phyloP scores from a whole-genome alignment of 2,113 vertebrate genomes.

The Raphicerus campestris region DNA sequence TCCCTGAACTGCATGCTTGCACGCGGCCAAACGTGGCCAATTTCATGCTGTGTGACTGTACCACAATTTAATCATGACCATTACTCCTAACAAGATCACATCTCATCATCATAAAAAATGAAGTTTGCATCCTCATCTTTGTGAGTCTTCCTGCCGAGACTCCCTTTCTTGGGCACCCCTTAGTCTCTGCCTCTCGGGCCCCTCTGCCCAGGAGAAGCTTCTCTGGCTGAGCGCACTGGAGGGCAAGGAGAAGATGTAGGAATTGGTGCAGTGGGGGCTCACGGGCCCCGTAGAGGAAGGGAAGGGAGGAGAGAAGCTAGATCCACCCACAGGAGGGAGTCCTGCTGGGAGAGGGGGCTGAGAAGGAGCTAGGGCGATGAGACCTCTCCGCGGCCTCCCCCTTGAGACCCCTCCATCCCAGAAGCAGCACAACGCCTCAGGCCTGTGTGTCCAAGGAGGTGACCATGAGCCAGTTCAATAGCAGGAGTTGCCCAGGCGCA shows the following conservation, averaged over 20 bases:
- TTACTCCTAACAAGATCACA: background rate
- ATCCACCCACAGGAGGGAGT: background rate
- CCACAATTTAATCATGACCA: background rate
- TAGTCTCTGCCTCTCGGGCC: fast-evolving
- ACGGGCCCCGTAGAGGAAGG: background rate
- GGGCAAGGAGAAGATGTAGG: background rate
- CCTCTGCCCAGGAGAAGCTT: background rate
- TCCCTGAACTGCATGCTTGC: too few species aligned
- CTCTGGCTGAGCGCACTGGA: background rate
- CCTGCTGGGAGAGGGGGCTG: background rate
- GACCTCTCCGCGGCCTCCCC: fast-evolving
- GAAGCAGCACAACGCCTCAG: background rate
- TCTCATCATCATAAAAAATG: background rate
- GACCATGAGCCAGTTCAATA: too few species aligned
- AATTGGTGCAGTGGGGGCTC: fast-evolving
- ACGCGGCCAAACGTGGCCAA: fast-evolving
- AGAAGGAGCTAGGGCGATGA: fast-evolving
- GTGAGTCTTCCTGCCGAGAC: background rate
- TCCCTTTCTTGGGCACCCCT: background rate
- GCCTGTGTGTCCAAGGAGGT: background rate
- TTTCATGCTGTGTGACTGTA: background rate
- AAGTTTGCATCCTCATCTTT: background rate
- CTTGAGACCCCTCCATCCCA: background rate
- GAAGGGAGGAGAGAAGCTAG: fast-evolving
- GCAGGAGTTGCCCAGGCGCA: too few species aligned